Conservation (phyloP, 1,140 invertebrate species). For the Scaptomyza graminum region DNA sequence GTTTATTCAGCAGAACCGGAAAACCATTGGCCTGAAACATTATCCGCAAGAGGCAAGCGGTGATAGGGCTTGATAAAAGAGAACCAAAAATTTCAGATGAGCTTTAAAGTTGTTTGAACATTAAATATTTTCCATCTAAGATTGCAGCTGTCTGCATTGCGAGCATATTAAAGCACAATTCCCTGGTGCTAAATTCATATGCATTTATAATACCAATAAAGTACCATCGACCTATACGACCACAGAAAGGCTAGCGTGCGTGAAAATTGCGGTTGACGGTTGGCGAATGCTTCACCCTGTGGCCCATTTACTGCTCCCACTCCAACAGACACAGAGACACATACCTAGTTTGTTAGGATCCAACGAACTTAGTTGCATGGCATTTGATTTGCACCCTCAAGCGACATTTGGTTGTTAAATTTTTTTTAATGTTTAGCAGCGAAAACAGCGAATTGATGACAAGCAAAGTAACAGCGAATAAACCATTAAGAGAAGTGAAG, state of each 20-base stretch:
- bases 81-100: slow-evolving; percentile 1
- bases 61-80: background rate
- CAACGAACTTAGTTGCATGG: slow-evolving; percentile 10
- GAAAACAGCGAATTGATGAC: background rate
- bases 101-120: background rate
- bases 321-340: background rate
- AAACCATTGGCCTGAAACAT: slow-evolving; percentile 50
- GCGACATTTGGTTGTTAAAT: slow-evolving; percentile 50
- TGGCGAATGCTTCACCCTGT: background rate
- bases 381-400: slow-evolving; percentile 63
- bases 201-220: slow-evolving; percentile 53
- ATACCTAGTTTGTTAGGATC: background rate
- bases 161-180: slow-evolving; percentile 31
- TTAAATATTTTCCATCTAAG: background rate
- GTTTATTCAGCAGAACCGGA: slow-evolving; percentile 69
- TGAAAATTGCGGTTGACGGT: slow-evolving; percentile 32
- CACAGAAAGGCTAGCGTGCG: slow-evolving; percentile 30
- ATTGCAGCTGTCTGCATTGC: slow-evolving; percentile 1
- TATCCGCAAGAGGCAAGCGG: slow-evolving; percentile 13
- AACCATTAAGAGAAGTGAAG: background rate
- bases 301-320: background rate
- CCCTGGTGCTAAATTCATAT: slow-evolving; percentile 48
- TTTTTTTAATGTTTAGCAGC: slow-evolving; percentile 20
- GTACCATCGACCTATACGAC: background rate
- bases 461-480: background rate